These are phyloP conservation scores for Epistrophe grossulariae DNA, from an alignment of 2,888 invertebrate species.

Conservation along the genomic window DNA sequence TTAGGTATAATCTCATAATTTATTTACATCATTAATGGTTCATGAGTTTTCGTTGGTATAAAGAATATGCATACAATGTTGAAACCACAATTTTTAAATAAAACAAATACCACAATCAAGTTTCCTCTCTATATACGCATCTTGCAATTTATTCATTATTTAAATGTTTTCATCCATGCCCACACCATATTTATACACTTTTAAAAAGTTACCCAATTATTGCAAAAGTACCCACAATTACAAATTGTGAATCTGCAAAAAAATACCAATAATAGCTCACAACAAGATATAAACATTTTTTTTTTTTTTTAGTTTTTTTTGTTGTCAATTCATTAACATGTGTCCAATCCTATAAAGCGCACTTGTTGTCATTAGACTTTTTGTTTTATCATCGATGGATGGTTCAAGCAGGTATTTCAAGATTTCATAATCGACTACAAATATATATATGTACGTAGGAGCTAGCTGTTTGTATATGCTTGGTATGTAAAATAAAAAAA, in stretches of 20 bases:
- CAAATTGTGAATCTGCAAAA: slow-evolving; percentile 22
- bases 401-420: slow-evolving; percentile 27
- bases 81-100: background rate
- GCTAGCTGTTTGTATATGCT: background rate
- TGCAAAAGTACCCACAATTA: slow-evolving; percentile 23
- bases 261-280: slow-evolving; percentile 5
- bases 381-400: slow-evolving; percentile 14
- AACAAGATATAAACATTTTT: slow-evolving; percentile 2
- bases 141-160: slow-evolving; percentile 5
- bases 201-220: background rate
- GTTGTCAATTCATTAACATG: slow-evolving; percentile 34
- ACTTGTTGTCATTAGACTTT: slow-evolving; percentile 21
- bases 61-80: background rate
- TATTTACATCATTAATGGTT: background rate
- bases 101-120: slow-evolving; percentile 3
- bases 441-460: background rate
- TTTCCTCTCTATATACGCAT: slow-evolving; percentile 20
- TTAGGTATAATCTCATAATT: background rate
- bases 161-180: background rate
- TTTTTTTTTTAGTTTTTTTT: background rate
- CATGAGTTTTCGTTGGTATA: background rate
- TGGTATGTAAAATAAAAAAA: slow-evolving; percentile 17
- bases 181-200: background rate
- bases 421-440: slow-evolving; percentile 50
- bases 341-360: background rate